Base-by-base conservation (phyloP, 1,140 invertebrate species). In the Aphelenchoides besseyi region DNA sequence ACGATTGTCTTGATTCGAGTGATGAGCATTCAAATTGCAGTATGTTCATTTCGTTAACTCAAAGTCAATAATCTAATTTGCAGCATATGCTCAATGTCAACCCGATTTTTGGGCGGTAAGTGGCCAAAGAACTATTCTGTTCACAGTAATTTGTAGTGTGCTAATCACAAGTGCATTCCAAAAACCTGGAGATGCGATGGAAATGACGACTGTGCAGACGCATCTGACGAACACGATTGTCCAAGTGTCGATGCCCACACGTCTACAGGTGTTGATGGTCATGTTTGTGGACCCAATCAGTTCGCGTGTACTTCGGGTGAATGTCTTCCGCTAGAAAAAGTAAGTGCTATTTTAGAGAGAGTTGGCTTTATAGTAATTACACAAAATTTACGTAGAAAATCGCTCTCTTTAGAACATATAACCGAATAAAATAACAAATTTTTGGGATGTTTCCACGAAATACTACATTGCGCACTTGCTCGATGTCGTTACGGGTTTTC, bases 21-120 rank as follows among this genome's bases (percentile, higher is more conserved):
- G 93, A 95, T 77, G 93, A 95, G 87, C 92, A 91, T 5, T 92
- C 93, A 83, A 91, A 91, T 78, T 95, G 93, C 81, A 92, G 88
- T 0, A 89, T 90, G 70, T 79, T 18, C n/a, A 37, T 53, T 18
- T 73, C 29, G 73, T 73, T 30, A 16, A 74, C n/a, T 32, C 71
- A 2, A 26, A 32, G 29, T 68, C 61, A 69, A 70, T 18, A 8
- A 68, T 68, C 32, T 26, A 55, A 30, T 77, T n/a, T 73, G 16
- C 32, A 83, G 81, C 82, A 0, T 86, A 84, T 48, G 68, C 75
- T 3, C 61, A 74, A 9, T 83, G 82, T 57, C 81, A 82, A 18
- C 74, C 76, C 0, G 82, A 81, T 2, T 84, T 82, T 37, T 80
- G 80, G 69, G 23, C 23, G n/a, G n/a, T n/a, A n/a, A n/a, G n/a